Evolutionary conservation across 2,888 invertebrate genomes (phyloP).

Genomic region (Morpho helenor): DNA sequence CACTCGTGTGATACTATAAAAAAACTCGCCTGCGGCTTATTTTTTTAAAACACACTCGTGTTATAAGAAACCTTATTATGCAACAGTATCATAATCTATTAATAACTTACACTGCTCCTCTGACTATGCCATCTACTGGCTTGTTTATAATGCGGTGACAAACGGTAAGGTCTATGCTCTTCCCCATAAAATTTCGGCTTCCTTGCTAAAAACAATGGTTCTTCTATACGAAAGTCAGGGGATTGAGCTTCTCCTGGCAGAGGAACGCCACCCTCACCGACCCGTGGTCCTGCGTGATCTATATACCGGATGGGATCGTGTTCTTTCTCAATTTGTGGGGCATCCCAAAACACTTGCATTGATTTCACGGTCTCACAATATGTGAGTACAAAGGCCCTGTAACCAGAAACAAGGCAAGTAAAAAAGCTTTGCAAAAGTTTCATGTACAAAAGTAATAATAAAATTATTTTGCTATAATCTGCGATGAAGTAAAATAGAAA

Average conservation of each 20-base stretch:
- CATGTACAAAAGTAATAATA: no score
- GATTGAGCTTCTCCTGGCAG: constrained; percentile 9
- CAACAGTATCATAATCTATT: no score
- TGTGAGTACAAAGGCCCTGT: no score
- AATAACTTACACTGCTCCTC: background rate
- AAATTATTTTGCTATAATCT: no score
- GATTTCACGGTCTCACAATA: background rate
- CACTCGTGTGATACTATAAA: no score
- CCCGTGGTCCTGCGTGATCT: background rate
- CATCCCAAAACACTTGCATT: background rate
- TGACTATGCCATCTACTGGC: background rate
- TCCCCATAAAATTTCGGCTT: constrained; percentile 6
- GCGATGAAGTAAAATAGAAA: no score
- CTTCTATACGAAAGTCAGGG: constrained; percentile 26
- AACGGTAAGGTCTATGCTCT: constrained; percentile 25
- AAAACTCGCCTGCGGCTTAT: no score
- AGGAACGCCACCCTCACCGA: background rate
- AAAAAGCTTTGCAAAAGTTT: no score
- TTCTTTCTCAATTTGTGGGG: constrained; percentile 8
- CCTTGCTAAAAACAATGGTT: constrained; percentile 13
- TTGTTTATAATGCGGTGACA: constrained; percentile 22
- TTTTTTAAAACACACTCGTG: no score
- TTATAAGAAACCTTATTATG: no score
- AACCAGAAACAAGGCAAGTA: no score
- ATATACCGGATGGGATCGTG: constrained; percentile 17